These are phyloP conservation scores for Whitmania pigra DNA, from an alignment of 1,140 invertebrate species.

Conservation along the genomic window DNA sequence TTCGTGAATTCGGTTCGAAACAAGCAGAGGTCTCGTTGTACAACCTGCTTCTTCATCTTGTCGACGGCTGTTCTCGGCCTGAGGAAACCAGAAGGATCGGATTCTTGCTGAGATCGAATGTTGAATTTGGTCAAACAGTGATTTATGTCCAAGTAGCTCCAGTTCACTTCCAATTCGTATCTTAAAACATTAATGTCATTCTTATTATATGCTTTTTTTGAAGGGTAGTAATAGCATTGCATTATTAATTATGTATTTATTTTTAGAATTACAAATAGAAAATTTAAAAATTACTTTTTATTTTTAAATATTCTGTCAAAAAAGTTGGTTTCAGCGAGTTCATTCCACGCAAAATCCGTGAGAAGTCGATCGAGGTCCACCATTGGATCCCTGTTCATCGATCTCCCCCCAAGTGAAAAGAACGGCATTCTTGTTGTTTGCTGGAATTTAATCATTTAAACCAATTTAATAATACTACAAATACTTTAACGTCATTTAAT, in stretches of 20 bases:
- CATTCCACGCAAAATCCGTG: constrained; percentile 3
- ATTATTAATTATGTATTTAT: background rate
- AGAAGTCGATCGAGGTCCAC: constrained; percentile 10
- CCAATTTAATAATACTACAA: no score
- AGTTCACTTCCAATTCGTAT: constrained; percentile 12
- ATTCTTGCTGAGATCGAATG: background rate
- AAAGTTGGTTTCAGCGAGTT: constrained; percentile 10
- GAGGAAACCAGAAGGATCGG: background rate
- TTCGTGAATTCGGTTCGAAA: constrained; percentile 40
- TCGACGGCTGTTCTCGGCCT: background rate
- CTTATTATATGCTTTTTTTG: no score
- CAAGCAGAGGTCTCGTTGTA: constrained; percentile 20
- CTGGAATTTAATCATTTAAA: no score
- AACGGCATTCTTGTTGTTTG: constrained; percentile 3
- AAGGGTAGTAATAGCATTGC: no score
- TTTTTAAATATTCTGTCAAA: constrained; percentile 9
- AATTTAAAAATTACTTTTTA: background rate
- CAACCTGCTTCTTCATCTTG: constrained; percentile 1
- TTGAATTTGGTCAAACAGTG: background rate
- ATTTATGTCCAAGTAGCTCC: constrained; percentile 9
- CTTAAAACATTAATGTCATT: background rate
- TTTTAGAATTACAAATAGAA: background rate
- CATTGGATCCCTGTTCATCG: background rate
- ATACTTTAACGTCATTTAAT: no score
- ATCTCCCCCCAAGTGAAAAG: constrained; percentile 7